Evolutionary conservation across 64 coral and sea anemone genomes (phyloP), one percentile per base, ranked within the genome.

Genomic region (Actinia equina): DNA sequence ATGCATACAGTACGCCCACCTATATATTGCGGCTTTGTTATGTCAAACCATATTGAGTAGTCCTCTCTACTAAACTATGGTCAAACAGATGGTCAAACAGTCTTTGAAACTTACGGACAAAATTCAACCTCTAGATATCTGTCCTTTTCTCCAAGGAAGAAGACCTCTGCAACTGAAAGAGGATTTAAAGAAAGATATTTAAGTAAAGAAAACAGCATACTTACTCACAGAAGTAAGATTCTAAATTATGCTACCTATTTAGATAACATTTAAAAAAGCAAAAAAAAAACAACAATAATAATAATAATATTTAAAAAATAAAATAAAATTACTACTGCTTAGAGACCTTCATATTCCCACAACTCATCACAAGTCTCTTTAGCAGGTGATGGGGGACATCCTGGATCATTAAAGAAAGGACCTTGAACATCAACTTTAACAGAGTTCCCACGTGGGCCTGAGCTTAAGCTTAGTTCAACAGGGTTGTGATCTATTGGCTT

Each of bases 271-370:
- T n/a, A n/a, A n/a, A 58, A 63, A 60, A 14, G 13, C 63, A 62
- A 6, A 62, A 63, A 2, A 6, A 63, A 63, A n/a, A 65, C n/a
- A n/a, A n/a, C n/a, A 65, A 43, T n/a, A 69, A 61, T 23, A 80
- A 19, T 80, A 4, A 30, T 79, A 14, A 49, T 26, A 25, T n/a
- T n/a, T n/a, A 64, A 87, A 42, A 86, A n/a, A n/a, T n/a, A 30
- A 5, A 30, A 60, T 0, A 8, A 63, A 43, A 64, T 41, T n/a
- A n/a, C n/a, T n/a, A n/a, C n/a, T n/a, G n/a, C n/a, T n/a, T n/a
- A n/a, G n/a, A n/a, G 15, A 99, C 97, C 97, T 92, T 99, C 97
- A 99, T 93, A 95, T 76, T 99, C 93, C 97, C 97, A 99, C 60
- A 99, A 86, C 27, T 99, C 90, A 43, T 91, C 87, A 91, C 97